Evolutionary conservation across 2,888 invertebrate species (phyloP).

Genomic region (Pelosia muscerda): DNA sequence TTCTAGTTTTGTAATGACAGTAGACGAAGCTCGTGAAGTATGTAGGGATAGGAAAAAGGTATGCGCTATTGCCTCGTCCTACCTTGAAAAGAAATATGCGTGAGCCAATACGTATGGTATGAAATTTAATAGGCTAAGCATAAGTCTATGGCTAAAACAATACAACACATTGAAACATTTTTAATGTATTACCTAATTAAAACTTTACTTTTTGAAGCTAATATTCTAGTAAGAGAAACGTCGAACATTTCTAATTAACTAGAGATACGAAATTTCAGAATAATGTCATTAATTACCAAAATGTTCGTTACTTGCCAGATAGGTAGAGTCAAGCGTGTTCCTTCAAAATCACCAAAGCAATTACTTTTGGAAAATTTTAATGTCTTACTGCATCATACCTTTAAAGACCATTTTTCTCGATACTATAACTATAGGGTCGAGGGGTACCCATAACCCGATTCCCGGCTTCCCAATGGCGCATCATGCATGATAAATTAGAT

Average conservation of each 20-base stretch:
- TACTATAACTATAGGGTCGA: too few relatives aligned
- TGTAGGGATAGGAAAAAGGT: too few relatives aligned
- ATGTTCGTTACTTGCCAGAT: constrained; percentile 23
- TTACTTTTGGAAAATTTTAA: constrained; percentile 29
- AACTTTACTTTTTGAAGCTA: neutral
- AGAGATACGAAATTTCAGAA: neutral
- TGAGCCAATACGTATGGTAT: too few relatives aligned
- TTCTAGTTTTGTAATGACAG: too few relatives aligned
- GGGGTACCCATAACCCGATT: too few relatives aligned
- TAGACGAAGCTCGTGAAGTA: too few relatives aligned
- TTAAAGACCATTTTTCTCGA: neutral
- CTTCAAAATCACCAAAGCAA: constrained; percentile 30
- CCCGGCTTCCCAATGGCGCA: too few relatives aligned
- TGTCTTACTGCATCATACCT: constrained; percentile 18
- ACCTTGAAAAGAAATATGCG: too few relatives aligned
- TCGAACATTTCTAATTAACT: neutral
- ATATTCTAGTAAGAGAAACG: neutral
- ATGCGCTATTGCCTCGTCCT: too few relatives aligned
- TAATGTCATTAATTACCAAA: constrained; percentile 32
- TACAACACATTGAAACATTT: neutral
- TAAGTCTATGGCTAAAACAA: too few relatives aligned
- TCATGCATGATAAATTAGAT: too few relatives aligned
- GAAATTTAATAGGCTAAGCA: too few relatives aligned
- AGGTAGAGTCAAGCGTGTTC: constrained; percentile 21
- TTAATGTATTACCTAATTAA: neutral